Percentiles rank a stretch among this genome's conserved stretches.
phyloP scores from a whole-genome alignment of 2,888 invertebrate genomes.

The Linyphia triangularis region DNA sequence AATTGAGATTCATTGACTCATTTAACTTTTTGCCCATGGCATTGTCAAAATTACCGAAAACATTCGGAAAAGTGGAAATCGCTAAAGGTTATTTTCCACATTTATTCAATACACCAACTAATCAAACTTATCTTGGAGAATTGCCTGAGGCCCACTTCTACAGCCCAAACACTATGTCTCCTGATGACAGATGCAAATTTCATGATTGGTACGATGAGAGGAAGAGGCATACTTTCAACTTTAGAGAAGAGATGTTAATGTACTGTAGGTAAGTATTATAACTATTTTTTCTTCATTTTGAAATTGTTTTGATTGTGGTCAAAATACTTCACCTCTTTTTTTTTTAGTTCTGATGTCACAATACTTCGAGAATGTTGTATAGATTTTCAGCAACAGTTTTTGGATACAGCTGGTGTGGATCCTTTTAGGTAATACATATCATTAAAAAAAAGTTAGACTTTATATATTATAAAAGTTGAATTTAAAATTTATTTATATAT shows the following conservation, averaged over 20 bases:
- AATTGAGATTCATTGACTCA: constrained; percentile 44
- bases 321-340: background rate
- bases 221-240: background rate
- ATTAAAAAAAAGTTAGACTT: too few relatives aligned
- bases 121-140: background rate
- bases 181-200: background rate
- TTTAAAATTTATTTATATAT: background rate
- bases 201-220: background rate
- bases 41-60: constrained; percentile 45
- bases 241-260: constrained; percentile 2
- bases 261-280: background rate
- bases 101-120: constrained; percentile 23
- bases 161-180: background rate
- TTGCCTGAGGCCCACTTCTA: background rate
- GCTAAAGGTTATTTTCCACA: constrained; percentile 56
- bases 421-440: background rate
- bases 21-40: constrained; percentile 33
- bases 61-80: constrained; percentile 17
- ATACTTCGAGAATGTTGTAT: background rate
- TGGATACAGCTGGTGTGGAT: background rate
- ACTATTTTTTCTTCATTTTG: background rate
- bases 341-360: constrained; percentile 34
- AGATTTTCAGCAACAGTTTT: background rate
- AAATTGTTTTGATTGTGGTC: background rate
- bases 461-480: too few relatives aligned